Percentiles rank a stretch among this genome's conserved stretches.
Evolutionary conservation across 2,888 invertebrate genomes (phyloP).

Genomic region (Drosophila anceps): DNA sequence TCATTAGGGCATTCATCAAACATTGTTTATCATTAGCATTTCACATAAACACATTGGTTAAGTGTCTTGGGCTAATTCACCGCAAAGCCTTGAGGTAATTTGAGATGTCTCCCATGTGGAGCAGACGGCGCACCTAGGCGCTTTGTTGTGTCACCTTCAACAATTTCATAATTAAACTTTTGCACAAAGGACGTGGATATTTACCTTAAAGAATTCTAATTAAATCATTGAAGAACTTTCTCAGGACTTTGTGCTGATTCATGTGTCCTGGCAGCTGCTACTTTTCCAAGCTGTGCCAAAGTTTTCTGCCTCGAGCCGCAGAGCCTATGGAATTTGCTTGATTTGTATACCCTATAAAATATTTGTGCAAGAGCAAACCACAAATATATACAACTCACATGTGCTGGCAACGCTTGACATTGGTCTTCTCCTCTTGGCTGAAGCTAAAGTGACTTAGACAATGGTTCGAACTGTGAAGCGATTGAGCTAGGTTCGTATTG

Average conservation of each 20-base stretch:
- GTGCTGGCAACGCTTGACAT: background rate
- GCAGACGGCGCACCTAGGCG: conserved; percentile 4
- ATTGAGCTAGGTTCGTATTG: accelerated
- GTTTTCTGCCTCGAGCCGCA: conserved; percentile 33
- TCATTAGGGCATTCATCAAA: conserved; percentile 30
- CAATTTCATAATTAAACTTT: conserved; percentile 78
- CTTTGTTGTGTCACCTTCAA: conserved; percentile 66
- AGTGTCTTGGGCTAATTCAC: conserved; percentile 58
- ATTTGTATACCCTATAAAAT: conserved; percentile 62
- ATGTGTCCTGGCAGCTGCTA: conserved; percentile 76
- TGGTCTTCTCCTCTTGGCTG: background rate
- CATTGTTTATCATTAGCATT: conserved; percentile 23
- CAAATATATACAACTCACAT: background rate
- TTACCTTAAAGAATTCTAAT: conserved; percentile 79
- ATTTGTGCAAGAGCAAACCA: background rate
- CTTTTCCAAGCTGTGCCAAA: conserved; percentile 57
- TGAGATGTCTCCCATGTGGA: conserved; percentile 21
- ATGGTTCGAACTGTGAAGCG: background rate
- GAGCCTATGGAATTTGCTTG: conserved; percentile 67
- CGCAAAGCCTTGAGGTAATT: conserved; percentile 54
- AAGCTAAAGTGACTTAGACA: too few species aligned
- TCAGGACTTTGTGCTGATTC: conserved; percentile 77
- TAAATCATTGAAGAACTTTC: conserved; percentile 78
- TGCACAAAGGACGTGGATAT: conserved; percentile 46
- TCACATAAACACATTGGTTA: conserved; percentile 50